Evolutionary conservation across 2,797 vertebrate species (phyloP).

Genomic region (Kryptopterus vitreolus): DNA sequence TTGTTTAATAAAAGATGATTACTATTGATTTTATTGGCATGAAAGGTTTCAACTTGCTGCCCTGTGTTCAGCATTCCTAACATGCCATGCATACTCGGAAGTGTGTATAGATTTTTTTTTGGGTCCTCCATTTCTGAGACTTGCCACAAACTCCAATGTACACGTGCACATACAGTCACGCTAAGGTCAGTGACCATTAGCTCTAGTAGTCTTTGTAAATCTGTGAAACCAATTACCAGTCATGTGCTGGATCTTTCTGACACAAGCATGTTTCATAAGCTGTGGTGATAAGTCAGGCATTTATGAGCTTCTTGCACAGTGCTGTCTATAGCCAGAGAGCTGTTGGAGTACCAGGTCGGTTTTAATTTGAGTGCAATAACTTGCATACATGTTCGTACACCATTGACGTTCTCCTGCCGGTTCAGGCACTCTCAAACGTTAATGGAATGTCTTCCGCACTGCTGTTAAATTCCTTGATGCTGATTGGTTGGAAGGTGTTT

Average conservation of each 20-base stretch:
- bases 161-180: background rate
- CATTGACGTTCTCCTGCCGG: background rate
- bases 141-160: background rate
- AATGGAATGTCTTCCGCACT: background rate
- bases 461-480: background rate
- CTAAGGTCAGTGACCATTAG: background rate
- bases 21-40: too few relatives aligned
- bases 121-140: too few relatives aligned
- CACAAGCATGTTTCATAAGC: background rate
- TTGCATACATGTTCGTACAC: background rate
- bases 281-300: background rate
- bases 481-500: background rate
- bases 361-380: background rate
- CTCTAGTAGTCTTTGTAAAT: background rate
- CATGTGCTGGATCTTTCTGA: constrained; percentile 10
- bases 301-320: background rate
- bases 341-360: background rate
- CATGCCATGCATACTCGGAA: constrained; percentile 41
- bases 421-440: background rate
- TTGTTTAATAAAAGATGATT: too few relatives aligned
- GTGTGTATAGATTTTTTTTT: background rate
- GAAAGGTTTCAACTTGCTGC: too few relatives aligned
- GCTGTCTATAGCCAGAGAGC: background rate
- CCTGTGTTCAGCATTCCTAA: constrained; percentile 35
- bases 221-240: background rate